phyloP scores from a whole-genome alignment of 2,888 invertebrate genomes.

The Chloromyia formosa region DNA sequence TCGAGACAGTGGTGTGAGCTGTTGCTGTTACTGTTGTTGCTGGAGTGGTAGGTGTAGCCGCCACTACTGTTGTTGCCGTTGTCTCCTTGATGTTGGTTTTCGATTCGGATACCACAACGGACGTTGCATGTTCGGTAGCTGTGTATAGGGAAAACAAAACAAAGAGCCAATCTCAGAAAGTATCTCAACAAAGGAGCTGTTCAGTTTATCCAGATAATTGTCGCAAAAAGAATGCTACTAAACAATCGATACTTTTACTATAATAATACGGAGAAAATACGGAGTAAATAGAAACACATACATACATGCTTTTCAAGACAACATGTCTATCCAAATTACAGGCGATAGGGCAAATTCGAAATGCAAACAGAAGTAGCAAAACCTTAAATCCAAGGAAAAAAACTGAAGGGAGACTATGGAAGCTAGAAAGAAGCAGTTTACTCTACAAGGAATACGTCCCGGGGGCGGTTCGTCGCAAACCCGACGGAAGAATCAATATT shows the following conservation, averaged over 20 bases:
- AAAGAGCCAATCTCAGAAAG: too few species aligned
- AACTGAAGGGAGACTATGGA: not conserved
- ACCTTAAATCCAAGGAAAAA: not conserved
- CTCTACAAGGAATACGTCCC: not conserved
- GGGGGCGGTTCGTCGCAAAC: too few species aligned
- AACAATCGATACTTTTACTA: too few species aligned
- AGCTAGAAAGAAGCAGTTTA: not conserved
- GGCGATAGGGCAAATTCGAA: not conserved
- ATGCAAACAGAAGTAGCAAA: slow-evolving; percentile 5
- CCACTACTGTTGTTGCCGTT: slow-evolving; percentile 62
- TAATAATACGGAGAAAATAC: too few species aligned
- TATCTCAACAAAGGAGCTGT: too few species aligned
- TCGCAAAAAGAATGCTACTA: too few species aligned
- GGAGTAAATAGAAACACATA: not conserved
- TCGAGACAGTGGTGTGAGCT: slow-evolving; percentile 59
- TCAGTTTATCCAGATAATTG: too few species aligned
- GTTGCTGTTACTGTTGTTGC: slow-evolving; percentile 59
- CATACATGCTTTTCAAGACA: not conserved
- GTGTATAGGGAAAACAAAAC: slow-evolving; percentile 40
- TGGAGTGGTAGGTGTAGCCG: slow-evolving; percentile 61
- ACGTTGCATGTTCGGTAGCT: slow-evolving; percentile 62
- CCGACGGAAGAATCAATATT: slow-evolving; percentile 1
- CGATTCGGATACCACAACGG: slow-evolving; percentile 64
- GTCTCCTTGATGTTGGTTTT: slow-evolving; percentile 64
- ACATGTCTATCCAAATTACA: not conserved